Evolutionary conservation across 2,113 vertebrate genomes (phyloP).

Genomic region (Cottus gobio): DNA sequence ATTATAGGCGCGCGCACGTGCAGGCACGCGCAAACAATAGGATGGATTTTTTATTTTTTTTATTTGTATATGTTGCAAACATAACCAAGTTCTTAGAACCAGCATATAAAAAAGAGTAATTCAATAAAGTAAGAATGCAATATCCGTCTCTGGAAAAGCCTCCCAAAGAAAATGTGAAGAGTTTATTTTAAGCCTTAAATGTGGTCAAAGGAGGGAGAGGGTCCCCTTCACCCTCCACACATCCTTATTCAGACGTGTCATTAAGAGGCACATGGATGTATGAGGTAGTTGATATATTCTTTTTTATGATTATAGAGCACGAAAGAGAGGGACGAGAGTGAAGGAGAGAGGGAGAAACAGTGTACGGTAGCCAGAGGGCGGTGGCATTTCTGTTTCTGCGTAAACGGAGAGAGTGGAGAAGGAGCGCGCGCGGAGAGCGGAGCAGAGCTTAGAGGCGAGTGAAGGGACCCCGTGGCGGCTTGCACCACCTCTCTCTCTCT

Average conservation of each 20-base stretch:
- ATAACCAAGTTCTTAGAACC: not conserved
- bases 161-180: not conserved
- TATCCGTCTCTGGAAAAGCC: not conserved
- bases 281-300: not conserved
- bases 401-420: slow-evolving; percentile 63
- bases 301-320: not conserved
- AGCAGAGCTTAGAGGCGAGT: slow-evolving; percentile 51
- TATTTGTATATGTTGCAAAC: not conserved
- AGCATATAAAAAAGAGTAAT: too few relatives aligned
- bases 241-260: not conserved
- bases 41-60: not conserved
- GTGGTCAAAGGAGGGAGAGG: not conserved
- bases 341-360: slow-evolving; percentile 26
- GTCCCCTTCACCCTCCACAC: not conserved
- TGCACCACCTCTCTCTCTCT: slow-evolving; percentile 41
- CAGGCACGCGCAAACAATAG: not conserved
- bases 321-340: not conserved
- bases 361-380: slow-evolving; percentile 77
- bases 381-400: slow-evolving; percentile 78
- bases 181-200: not conserved
- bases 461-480: slow-evolving; percentile 60
- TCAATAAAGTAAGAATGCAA: not conserved
- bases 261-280: not conserved
- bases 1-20: not conserved
- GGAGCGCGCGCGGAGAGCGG: slow-evolving; percentile 47